Evolutionary conservation across 2,888 invertebrate species (phyloP).

Genomic region (Hipparchia sbordonii): DNA sequence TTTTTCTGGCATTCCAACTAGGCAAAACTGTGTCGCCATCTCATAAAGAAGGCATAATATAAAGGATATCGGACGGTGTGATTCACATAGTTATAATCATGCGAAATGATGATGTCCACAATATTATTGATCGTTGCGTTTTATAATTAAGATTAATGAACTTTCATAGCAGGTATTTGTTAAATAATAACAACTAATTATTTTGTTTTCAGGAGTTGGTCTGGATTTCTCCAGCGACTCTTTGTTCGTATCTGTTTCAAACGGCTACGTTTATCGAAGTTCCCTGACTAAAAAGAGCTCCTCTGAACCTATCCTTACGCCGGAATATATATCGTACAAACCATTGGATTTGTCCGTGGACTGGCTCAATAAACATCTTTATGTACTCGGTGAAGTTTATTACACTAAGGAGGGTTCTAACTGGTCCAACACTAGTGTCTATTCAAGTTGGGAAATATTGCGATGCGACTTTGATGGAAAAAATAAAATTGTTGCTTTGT

Average conservation of each 20-base stretch:
- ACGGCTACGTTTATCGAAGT: constrained; percentile 84
- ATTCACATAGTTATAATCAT: too few relatives aligned
- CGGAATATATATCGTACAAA: constrained; percentile 83
- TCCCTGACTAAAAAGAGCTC: constrained; percentile 71
- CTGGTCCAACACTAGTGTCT: constrained; percentile 54
- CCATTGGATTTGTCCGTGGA: constrained; percentile 91
- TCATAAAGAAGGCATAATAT: too few relatives aligned
- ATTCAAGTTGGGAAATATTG: constrained; percentile 87
- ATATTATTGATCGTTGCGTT: too few relatives aligned
- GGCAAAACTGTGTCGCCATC: too few relatives aligned
- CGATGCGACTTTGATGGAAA: constrained; percentile 89
- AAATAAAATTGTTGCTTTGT: constrained; percentile 86
- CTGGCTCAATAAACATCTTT: constrained; percentile 94
- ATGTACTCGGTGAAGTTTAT: constrained; percentile 89
- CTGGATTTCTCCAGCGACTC: constrained; percentile 88
- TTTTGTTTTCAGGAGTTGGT: constrained; percentile 85
- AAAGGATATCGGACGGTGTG: too few relatives aligned
- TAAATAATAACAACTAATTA: background rate
- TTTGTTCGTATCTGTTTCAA: constrained; percentile 90
- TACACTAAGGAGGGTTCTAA: constrained; percentile 64
- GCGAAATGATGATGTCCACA: too few relatives aligned
- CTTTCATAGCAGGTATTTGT: too few relatives aligned
- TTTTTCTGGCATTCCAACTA: too few relatives aligned
- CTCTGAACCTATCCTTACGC: constrained; percentile 79
- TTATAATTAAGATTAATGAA: too few relatives aligned